Conservation (phyloP, 1,140 invertebrate genomes). For the Neotoxoptera formosana region DNA sequence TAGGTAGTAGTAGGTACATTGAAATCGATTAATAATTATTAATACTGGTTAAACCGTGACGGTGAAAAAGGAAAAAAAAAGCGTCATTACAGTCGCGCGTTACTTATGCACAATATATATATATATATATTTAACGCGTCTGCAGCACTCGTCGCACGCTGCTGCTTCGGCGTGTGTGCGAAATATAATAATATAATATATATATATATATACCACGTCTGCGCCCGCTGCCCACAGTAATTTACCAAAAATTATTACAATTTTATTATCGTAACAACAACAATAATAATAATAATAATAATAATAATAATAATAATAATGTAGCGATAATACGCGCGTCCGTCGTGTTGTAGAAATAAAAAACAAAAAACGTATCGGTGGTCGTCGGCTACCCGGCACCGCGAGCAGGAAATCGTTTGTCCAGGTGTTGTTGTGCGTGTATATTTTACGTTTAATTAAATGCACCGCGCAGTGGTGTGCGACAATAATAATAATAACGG, state of each 20-base stretch:
- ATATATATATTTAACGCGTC: too few relatives aligned
- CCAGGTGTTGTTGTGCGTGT: neutral
- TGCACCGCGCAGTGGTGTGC: neutral
- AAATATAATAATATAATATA: neutral
- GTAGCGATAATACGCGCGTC: neutral
- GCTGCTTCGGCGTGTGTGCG: neutral
- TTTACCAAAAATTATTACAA: neutral
- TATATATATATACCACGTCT: neutral
- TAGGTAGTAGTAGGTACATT: neutral
- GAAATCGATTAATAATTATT: neutral
- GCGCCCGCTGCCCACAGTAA: neutral
- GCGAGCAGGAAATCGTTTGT: neutral
- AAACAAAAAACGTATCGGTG: neutral
- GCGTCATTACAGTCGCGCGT: neutral
- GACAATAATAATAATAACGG: neutral
- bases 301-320: neutral
- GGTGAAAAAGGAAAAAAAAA: neutral
- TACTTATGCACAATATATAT: too few relatives aligned
- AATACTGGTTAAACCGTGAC: neutral
- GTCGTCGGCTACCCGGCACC: neutral
- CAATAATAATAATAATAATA: too few relatives aligned
- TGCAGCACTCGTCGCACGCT: neutral
- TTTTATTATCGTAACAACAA: neutral
- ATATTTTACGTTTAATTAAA: slow-evolving; percentile 27
- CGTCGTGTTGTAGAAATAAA: too few relatives aligned